Base-by-base conservation (phyloP, 2,797 vertebrate genomes). In the Melanotaenia nigrans region DNA sequence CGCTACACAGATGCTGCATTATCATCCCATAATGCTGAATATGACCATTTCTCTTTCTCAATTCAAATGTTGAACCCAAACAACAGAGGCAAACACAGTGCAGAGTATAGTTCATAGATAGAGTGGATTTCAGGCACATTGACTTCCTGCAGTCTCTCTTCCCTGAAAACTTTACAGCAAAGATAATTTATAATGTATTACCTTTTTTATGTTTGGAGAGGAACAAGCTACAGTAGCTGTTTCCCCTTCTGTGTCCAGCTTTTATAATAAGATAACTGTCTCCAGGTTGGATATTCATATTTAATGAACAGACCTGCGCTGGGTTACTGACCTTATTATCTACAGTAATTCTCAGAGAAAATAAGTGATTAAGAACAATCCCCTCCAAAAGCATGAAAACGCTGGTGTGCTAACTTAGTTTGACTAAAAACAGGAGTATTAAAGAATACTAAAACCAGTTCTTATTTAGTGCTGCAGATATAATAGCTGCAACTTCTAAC, bases 261-360 rank as follows among this genome's bases (percentile, higher is more conserved):
- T 68, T 68, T 64, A 62, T 38, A 64, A 42, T 58, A 58, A 72
- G 61, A 53, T 58, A 28, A 51, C 42, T 49, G 69, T 71, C 71
- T 66, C 42, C 45, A 35, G 64, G 63, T 66, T 25, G 47, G 10
- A 45, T 38, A 4, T 32, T 63, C 53, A 67, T 47, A 70, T 38
- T 56, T n/a, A 63, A 58, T 63, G 60, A 61, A 60, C 22, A 35
- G 49, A 64, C 24, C 38, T 30, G 51, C 49, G 35, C 20, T 24
- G 28, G 10, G 22, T 58, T 8, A 53, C 58, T 12, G 64, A 77
- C 32, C 30, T 51, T 36, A 13, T 47, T 4, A 33, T 53, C 53
- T 47, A 25, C 12, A 54, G 54, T 38, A 60, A 62, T 28, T 36
- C 40, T 51, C 22, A 0, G 40, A n/a, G 0, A 68, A 58, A 14